Percentiles rank a stretch among this genome's conserved stretches.
Evolutionary conservation across 2,888 invertebrate genomes (phyloP).

Genomic region (Crematogaster levior): DNA sequence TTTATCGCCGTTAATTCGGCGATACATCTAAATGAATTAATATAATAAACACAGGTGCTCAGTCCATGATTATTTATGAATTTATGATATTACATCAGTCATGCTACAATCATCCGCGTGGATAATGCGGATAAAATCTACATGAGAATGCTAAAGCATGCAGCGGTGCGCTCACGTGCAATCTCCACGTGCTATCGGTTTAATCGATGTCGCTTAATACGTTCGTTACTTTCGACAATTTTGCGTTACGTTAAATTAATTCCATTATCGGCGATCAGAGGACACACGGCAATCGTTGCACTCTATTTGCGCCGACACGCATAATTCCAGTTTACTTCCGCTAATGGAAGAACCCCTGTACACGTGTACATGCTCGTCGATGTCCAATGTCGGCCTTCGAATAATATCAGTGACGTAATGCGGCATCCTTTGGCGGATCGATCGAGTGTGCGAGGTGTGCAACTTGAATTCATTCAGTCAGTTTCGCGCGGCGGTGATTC

Average conservation of each 20-base stretch:
- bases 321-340: constrained; percentile 70
- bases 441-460: constrained; percentile 52
- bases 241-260: constrained; percentile 48
- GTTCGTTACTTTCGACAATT: constrained; percentile 43
- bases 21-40: constrained; percentile 23
- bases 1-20: constrained; percentile 11
- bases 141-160: constrained; percentile 28
- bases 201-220: constrained; percentile 49
- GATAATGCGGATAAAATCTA: constrained; percentile 46
- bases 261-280: constrained; percentile 24
- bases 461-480: constrained; percentile 71
- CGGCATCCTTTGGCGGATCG: constrained; percentile 56
- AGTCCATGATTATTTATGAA: constrained; percentile 39
- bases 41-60: constrained; percentile 47
- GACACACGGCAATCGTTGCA: constrained; percentile 7
- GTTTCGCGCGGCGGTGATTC: constrained; percentile 65
- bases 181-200: constrained; percentile 26
- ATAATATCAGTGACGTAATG: constrained; percentile 55
- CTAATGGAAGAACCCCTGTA: constrained; percentile 64
- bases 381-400: constrained; percentile 56
- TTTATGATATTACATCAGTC: constrained; percentile 43
- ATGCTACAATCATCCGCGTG: constrained; percentile 31
- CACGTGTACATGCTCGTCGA: constrained; percentile 36
- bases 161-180: constrained; percentile 12
- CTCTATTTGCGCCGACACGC: constrained; percentile 43